Base-by-base conservation (phyloP, 2,113 vertebrate genomes). In the Motacilla tschutschensis region DNA sequence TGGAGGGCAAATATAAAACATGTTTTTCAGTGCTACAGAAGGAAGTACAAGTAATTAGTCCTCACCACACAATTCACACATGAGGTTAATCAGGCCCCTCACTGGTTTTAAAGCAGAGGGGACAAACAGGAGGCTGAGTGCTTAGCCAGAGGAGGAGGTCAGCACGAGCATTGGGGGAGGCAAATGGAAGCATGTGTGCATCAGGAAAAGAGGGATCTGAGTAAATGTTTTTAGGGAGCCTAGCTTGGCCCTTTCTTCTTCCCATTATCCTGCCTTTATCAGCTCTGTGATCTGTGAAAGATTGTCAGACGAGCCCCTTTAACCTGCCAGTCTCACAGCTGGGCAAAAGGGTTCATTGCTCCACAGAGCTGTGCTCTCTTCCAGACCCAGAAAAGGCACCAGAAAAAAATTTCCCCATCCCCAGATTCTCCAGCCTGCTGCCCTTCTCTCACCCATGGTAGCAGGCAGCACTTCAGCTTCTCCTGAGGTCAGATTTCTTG, bases 1-100 rank as follows among this genome's bases (percentile, higher is more conserved):
- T 60, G 80, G 81, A 95, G 92, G 92, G 93, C 93, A 95, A 96
- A 79, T 86, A 77, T 93, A 93, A 85, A 94, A 93, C 85, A 67
- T 96, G 96, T 96, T 97, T 96, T 92, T 95, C 95, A 94, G 89
- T 72, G 78, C 87, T 79, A 58, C 91, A 91, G 86, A 94, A 97
- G 97, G 97, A 97, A 97, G 93, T 94, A 53, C 43, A 95, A 95
- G 95, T 94, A 95, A 95, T 96, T 96, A 97, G 93, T 94, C 89
- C 88, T 80, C 66, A 59, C 79, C 18, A 54, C 86, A 76, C 94
- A 95, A 93, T 73, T 89, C 73, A 54, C 55, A 85, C 70, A 93
- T 0, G 71, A 92, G 89, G 90, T 94, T 96, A 95, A 91, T 90
- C 89, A 91, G 79, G 84, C 71, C 93, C 81, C 88, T 90, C 46